These are phyloP conservation scores for Chelon labrosus DNA, from an alignment of 2,797 vertebrate genomes.

Conservation along the genomic window DNA sequence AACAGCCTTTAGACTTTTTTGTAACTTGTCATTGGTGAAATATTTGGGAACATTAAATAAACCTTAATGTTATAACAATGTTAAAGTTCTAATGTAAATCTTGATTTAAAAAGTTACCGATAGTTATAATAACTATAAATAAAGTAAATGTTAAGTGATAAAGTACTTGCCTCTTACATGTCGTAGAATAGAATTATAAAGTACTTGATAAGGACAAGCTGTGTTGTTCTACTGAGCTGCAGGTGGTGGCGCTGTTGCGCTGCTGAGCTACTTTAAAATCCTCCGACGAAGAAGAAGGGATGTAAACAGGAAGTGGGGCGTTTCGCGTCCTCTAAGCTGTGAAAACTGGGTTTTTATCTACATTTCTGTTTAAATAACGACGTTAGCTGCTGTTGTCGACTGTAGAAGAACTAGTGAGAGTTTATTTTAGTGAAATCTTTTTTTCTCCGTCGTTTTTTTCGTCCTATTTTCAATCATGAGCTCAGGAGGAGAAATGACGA, in stretches of 20 bases:
- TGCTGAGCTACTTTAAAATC: neutral
- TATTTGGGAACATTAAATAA: no score
- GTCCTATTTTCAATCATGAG: conserved; percentile 53
- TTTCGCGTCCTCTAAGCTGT: rapidly evolving
- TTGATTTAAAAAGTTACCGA: no score
- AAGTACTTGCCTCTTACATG: no score
- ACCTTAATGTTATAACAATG: no score
- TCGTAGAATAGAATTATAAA: no score
- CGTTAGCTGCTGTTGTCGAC: rapidly evolving
- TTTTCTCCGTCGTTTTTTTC: neutral
- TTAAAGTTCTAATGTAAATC: no score
- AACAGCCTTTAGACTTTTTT: no score
- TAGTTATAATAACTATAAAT: no score
- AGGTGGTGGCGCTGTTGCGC: neutral
- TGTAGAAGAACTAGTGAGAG: rapidly evolving
- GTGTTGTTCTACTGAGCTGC: no score
- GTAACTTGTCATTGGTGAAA: no score
- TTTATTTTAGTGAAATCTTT: rapidly evolving
- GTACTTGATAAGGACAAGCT: no score
- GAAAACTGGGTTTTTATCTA: rapidly evolving
- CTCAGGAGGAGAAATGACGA: conserved; percentile 68
- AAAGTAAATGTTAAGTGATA: no score
- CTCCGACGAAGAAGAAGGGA: conserved; percentile 21
- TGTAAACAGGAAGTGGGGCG: conserved; percentile 59
- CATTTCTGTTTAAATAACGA: neutral